Evolutionary conservation across 2,888 invertebrate genomes (phyloP).

Genomic region (Steinernema scapterisci): DNA sequence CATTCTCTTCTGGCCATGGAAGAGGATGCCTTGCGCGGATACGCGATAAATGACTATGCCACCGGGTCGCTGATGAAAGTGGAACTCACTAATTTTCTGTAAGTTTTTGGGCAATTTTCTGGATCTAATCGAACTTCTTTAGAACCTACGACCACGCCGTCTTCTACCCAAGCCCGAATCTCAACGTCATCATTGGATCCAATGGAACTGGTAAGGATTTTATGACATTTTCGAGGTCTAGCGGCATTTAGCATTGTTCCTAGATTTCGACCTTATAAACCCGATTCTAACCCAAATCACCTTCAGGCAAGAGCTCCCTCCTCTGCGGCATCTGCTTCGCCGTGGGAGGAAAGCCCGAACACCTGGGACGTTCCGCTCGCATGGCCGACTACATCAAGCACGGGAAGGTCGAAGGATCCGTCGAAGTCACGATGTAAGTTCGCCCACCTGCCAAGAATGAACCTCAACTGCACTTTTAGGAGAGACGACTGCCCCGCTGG

Average conservation of each 20-base stretch:
- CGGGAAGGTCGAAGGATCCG: conserved; percentile 52
- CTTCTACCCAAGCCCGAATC: conserved; percentile 48
- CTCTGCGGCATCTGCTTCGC: conserved; percentile 65
- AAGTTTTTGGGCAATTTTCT: conserved; percentile 35
- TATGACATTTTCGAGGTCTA: too few relatives aligned
- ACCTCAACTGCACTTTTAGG: conserved; percentile 31
- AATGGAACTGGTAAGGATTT: conserved; percentile 55
- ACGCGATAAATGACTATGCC: conserved; percentile 33
- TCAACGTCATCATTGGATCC: conserved; percentile 61
- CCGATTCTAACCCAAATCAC: too few relatives aligned
- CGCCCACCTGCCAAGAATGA: background rate
- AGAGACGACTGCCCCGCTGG: background rate
- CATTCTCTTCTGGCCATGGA: background rate
- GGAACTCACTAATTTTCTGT: conserved; percentile 54
- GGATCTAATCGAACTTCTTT: conserved; percentile 34
- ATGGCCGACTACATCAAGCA: conserved; percentile 57
- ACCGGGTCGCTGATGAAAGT: conserved; percentile 52
- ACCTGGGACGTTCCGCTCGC: conserved; percentile 58
- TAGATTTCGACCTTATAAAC: too few relatives aligned
- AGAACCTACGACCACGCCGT: conserved; percentile 58
- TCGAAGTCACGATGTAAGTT: conserved; percentile 54
- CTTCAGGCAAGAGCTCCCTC: conserved; percentile 53
- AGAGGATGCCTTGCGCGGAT: background rate
- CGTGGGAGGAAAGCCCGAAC: conserved; percentile 57
- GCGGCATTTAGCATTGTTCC: too few relatives aligned